Percentiles rank a stretch among this genome's conserved stretches.
Evolutionary conservation across 2,113 vertebrate species (phyloP).

Genomic region (Pedionomus torquatus): DNA sequence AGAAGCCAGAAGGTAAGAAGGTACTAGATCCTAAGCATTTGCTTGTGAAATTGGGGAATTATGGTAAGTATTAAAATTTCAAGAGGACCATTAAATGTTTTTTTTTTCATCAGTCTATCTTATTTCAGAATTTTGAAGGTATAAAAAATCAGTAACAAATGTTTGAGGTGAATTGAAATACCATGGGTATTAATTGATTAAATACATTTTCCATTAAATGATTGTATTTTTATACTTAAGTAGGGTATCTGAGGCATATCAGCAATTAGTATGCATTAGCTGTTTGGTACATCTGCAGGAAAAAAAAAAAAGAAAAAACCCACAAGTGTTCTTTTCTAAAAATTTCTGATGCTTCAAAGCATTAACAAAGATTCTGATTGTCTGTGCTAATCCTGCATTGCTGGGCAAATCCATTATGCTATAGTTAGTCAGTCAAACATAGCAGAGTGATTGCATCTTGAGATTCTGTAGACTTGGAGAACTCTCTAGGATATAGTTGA

Average conservation of each 20-base stretch:
- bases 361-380: neutral
- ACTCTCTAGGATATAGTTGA: neutral
- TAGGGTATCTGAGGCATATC: neutral
- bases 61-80: neutral
- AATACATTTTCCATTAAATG: constrained; percentile 21
- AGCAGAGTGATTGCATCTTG: neutral
- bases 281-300: neutral
- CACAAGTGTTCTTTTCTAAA: neutral
- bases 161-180: constrained; percentile 38
- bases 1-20: neutral
- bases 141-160: neutral
- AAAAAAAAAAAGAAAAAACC: neutral
- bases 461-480: neutral
- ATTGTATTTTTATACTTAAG: constrained; percentile 9
- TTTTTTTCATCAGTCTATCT: neutral
- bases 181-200: neutral
- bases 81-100: neutral
- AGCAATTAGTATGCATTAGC: neutral
- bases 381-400: neutral
- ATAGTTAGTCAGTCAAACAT: neutral
- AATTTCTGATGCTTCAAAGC: neutral
- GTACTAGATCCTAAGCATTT: neutral
- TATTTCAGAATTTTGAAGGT: neutral
- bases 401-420: neutral
- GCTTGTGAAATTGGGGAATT: neutral